Evolutionary conservation across 1,140 invertebrate species (phyloP).

Genomic region (Ceratitis capitata): DNA sequence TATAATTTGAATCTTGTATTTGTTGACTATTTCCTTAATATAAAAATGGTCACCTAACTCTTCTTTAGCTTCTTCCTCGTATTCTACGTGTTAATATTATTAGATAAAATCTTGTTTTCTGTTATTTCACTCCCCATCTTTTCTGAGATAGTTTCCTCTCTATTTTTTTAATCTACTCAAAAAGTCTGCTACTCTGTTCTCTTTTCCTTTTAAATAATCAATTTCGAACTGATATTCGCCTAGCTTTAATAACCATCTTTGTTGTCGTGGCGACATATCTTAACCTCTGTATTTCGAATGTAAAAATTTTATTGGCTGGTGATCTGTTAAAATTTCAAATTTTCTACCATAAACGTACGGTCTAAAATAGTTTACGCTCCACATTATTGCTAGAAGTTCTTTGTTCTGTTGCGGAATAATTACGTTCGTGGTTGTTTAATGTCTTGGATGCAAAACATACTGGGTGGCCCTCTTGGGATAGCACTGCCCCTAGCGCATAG

Average conservation of each 20-base stretch:
- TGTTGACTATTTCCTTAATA: slow-evolving; percentile 46
- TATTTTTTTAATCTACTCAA: slow-evolving; percentile 34
- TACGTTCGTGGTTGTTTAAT: slow-evolving; percentile 63
- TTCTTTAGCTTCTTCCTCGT: no score
- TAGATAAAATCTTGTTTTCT: slow-evolving; percentile 35
- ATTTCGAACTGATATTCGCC: slow-evolving; percentile 38
- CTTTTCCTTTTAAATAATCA: slow-evolving; percentile 44
- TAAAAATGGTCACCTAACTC: slow-evolving; percentile 43
- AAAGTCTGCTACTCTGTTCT: slow-evolving; percentile 39
- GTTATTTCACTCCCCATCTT: slow-evolving; percentile 29
- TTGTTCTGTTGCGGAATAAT: slow-evolving; percentile 56
- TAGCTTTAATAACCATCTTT: slow-evolving; percentile 1
- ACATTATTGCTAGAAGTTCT: slow-evolving; percentile 52
- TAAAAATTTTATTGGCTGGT: slow-evolving; percentile 39
- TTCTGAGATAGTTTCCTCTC: neutral
- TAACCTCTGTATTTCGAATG: slow-evolving; percentile 38
- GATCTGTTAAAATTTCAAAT: slow-evolving; percentile 46
- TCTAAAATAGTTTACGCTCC: slow-evolving; percentile 65
- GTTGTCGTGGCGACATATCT: neutral
- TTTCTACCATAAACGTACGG: slow-evolving; percentile 45
- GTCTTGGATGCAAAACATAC: slow-evolving; percentile 62
- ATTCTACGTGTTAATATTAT: no score
- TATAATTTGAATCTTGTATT: slow-evolving; percentile 44
- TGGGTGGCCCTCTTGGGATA: slow-evolving; percentile 15
- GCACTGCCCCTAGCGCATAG: neutral